Conservation (phyloP, 2,113 vertebrate species). For the Melanerpes aurifrons region DNA sequence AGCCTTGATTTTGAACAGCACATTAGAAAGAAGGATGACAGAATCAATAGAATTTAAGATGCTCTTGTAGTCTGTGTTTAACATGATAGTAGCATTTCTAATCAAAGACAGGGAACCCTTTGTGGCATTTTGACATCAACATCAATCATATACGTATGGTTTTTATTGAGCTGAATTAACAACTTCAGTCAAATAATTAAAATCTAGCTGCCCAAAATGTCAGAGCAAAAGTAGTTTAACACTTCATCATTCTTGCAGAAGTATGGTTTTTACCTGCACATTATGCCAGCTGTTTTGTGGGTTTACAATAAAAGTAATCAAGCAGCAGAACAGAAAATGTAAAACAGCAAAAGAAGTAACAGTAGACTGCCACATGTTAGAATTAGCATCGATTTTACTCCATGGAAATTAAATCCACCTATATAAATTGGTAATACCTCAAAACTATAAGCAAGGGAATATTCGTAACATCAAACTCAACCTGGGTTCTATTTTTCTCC, state of each 20-base stretch:
- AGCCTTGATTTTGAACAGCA: slow-evolving; percentile 51
- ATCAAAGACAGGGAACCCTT: slow-evolving; percentile 58
- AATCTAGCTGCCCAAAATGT: slow-evolving; percentile 57
- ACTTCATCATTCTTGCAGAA: slow-evolving; percentile 65
- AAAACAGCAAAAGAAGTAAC: slow-evolving; percentile 44
- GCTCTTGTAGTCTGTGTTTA: slow-evolving; percentile 71
- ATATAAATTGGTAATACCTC: slow-evolving; percentile 58
- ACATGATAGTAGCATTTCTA: slow-evolving; percentile 66
- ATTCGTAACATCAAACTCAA: slow-evolving; percentile 48
- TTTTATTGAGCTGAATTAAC: slow-evolving; percentile 65
- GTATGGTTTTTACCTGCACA: slow-evolving; percentile 40
- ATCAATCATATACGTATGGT: slow-evolving; percentile 48
- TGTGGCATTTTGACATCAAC: slow-evolving; percentile 66
- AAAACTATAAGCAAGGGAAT: slow-evolving; percentile 48
- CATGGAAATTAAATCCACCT: slow-evolving; percentile 54
- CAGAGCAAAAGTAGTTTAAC: slow-evolving; percentile 51
- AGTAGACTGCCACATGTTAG: slow-evolving; percentile 37
- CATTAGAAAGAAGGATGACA: slow-evolving; percentile 63
- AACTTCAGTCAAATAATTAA: slow-evolving; percentile 69
- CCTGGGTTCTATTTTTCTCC: slow-evolving; percentile 48
- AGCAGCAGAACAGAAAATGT: background rate
- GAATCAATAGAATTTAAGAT: slow-evolving; percentile 73
- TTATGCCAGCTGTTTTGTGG: slow-evolving; percentile 56
- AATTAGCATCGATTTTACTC: slow-evolving; percentile 51
- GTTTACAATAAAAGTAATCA: slow-evolving; percentile 54